Percentiles rank a stretch among this genome's conserved stretches.
phyloP scores from a whole-genome alignment of 2,888 invertebrate species.

The Reticulitermes lucifugus region DNA sequence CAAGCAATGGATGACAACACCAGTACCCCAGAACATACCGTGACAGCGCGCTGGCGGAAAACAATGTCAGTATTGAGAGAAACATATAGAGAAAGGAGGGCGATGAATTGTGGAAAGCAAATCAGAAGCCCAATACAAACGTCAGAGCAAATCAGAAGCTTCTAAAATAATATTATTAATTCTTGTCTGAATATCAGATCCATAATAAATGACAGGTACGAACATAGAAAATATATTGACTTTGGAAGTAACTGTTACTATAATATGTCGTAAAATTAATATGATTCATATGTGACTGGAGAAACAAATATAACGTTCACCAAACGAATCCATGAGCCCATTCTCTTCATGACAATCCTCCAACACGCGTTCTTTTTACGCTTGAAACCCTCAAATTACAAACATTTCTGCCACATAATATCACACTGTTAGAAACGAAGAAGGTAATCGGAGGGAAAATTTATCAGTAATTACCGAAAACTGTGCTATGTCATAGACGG shows the following conservation, averaged over 20 bases:
- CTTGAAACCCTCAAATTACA: too few relatives aligned
- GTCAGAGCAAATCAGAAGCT: too few relatives aligned
- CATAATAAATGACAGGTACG: neutral
- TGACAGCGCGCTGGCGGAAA: neutral
- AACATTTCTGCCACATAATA: too few relatives aligned
- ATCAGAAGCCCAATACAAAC: neutral
- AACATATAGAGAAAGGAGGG: neutral
- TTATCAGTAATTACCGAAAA: too few relatives aligned
- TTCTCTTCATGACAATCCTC: too few relatives aligned
- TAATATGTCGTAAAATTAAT: neutral
- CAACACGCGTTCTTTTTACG: too few relatives aligned
- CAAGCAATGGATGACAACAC: conserved; percentile 11
- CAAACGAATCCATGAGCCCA: too few relatives aligned
- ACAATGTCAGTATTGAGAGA: conserved; percentile 16
- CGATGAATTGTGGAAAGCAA: neutral
- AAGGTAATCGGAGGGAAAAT: too few relatives aligned
- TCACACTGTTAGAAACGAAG: too few relatives aligned
- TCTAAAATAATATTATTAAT: conserved; percentile 2
- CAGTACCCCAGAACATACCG: neutral
- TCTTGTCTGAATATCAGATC: neutral
- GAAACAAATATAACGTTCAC: too few relatives aligned
- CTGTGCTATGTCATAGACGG: too few relatives aligned
- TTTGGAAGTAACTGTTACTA: neutral
- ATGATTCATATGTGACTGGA: neutral
- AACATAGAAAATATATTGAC: neutral